Evolutionary conservation across 1,140 invertebrate genomes (phyloP), one percentile per base, ranked within the genome.

Genomic region (Antheraea pernyi): DNA sequence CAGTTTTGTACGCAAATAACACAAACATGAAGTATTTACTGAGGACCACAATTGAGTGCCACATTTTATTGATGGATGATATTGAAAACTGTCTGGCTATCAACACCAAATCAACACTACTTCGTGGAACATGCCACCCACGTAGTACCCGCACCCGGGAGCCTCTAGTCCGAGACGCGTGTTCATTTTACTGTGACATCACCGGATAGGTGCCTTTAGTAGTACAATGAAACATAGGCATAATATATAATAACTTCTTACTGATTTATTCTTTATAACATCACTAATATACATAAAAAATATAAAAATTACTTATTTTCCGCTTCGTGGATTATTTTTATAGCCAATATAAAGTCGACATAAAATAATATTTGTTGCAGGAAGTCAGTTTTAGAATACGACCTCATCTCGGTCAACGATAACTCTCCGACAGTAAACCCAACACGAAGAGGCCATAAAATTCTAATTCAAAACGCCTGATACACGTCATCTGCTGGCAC

Each of bases 391-490:
- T 90, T 88, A 85, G 89, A 88, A 89, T 89, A 89, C 85, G 83
- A 87, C 75, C 88, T 88, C 89, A 90, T 89, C 88, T 90, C 82
- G 87, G 85, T 88, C 83, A 80, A 78, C 84, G 86, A 91, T 90
- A 87, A 86, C 85, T 87, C 77, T 77, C 84, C 84, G 86, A 90
- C 88, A 86, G 84, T 91, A 91, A 91, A 91, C 86, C 88, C 88
- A 90, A 91, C 88, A 88, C 89, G 86, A 91, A 91, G 89, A 91
- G 87, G 84, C 79, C 81, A 81, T 91, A 91, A 91, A 91, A 91
- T 85, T 90, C 88, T 89, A 91, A 91, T 90, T 91, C 81, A 79
- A 86, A 84, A 60, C 76, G 69, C 59, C 68, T 53, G 61, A 68
- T 68, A 64, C 65, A 63, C 63, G 68, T 13, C 70, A 58, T 11